These are phyloP conservation scores for Meloidogyne floridensis DNA, from an alignment of 1,140 invertebrate species.

Conservation along the genomic window DNA sequence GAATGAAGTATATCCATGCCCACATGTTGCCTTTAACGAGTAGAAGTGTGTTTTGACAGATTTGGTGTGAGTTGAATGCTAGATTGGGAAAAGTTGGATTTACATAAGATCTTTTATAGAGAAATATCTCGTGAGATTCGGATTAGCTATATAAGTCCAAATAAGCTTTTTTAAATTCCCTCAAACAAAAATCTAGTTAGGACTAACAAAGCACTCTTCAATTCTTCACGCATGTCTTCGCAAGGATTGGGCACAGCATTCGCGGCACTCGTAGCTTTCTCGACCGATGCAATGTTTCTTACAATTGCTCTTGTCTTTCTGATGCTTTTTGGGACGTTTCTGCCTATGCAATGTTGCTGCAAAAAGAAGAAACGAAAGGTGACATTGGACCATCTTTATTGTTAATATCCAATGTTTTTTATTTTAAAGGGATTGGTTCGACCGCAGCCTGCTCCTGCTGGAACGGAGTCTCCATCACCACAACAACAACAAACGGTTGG, in stretches of 20 bases:
- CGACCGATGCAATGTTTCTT: not conserved
- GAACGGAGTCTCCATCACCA: not conserved
- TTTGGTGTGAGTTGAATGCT: not conserved
- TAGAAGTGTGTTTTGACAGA: not conserved
- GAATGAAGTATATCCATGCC: not conserved
- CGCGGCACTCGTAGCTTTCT: not conserved
- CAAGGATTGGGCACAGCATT: not conserved
- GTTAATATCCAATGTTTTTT: not conserved
- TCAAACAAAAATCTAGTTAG: too few relatives aligned
- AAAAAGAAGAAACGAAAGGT: not conserved
- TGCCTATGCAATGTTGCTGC: conserved; percentile 2
- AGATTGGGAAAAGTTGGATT: not conserved
- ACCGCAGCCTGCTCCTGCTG: not conserved
- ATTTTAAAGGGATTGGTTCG: not conserved
- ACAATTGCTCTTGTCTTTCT: not conserved
- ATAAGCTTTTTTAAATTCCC: too few relatives aligned
- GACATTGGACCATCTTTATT: too few relatives aligned
- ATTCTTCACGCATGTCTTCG: not conserved
- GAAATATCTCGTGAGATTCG: too few relatives aligned
- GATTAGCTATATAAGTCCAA: too few relatives aligned
- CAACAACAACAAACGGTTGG: not conserved
- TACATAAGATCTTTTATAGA: too few relatives aligned
- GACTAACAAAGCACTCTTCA: not conserved
- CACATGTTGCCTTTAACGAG: not conserved
- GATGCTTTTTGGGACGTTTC: conserved; percentile 1